Base-by-base conservation (phyloP, 2,113 vertebrate species). In the Bos indicus region DNA sequence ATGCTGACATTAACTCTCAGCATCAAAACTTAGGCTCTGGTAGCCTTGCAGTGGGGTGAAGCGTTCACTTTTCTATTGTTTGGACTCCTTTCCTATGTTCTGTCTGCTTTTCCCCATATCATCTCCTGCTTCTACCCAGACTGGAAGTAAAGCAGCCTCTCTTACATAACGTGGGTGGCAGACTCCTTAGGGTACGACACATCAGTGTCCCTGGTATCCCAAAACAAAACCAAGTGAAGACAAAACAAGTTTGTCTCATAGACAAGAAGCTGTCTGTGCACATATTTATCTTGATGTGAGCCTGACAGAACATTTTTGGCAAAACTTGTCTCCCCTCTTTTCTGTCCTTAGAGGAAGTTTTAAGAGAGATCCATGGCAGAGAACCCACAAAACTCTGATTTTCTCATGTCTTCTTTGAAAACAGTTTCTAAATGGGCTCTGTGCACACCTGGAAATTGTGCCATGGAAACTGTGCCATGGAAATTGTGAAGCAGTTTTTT, bases 111-210 rank as follows among this genome's bases (percentile, higher is more conserved):
- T 60, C 30, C 36, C 86, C 57, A 13, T 77, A 14, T 36, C 52
- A 4, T 40, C 23, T 86, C 17, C 15, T 30, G 16, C 64, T 85
- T 54, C 43, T 46, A 78, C 26, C 5, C 23, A 81, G 16, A 71
- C 17, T 11, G 2, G 2, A 82, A 52, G 56, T 12, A 28, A 48
- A 25, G 5, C 25, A 25, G 9, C 56, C 51, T 77, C 2, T 21
- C 3, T 28, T 17, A 43, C 0, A 43, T 33, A 14, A 6, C 8
- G 0, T 15, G 10, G 36, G 21, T 30, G 25, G 51, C 52, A 21
- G 19, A 17, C 60, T 60, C 9, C 83, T 54, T 40, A 13, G 40
- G 57, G 43, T 43, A 26, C 3, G 8, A 4, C 33, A 11, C 6
- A 11, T 51, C n/a, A 56, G 5, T 8, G 67, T 83, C 83, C 40